A percentile compares a stretch with the other conserved stretches of the same genome.
Evolutionary conservation across 2,888 invertebrate species (phyloP).

Genomic region (Athrips mouffetella): DNA sequence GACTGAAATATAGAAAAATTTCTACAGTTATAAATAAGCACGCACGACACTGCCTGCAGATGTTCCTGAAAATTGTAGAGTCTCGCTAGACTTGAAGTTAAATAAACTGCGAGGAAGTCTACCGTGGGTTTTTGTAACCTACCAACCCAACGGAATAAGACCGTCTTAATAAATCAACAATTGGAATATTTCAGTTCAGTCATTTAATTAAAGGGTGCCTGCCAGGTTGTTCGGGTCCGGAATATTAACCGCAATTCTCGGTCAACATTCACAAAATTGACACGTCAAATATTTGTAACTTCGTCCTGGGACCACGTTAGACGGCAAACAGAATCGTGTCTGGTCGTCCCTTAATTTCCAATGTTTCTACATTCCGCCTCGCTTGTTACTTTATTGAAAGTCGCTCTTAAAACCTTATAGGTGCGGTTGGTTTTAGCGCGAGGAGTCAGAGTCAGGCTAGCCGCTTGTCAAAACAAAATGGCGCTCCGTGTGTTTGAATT

Average conservation of each 20-base stretch:
- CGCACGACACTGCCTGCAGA: too few species aligned
- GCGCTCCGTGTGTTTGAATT: conserved; percentile 77
- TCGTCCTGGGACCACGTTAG: conserved; percentile 77
- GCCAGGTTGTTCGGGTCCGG: conserved; percentile 66
- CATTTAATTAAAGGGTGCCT: conserved; percentile 72
- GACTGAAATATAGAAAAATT: too few species aligned
- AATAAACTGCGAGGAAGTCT: too few species aligned
- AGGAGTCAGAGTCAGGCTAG: conserved; percentile 45
- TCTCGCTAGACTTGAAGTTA: too few species aligned
- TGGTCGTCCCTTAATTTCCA: conserved; percentile 78
- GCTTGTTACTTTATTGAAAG: conserved; percentile 34
- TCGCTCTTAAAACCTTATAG: conserved; percentile 37
- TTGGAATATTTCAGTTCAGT: conserved; percentile 65
- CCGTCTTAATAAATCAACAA: conserved; percentile 64
- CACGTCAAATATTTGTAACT: conserved; percentile 80
- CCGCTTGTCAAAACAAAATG: conserved; percentile 77
- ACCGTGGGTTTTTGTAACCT: too few species aligned
- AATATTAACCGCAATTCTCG: conserved; percentile 78
- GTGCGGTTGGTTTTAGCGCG: conserved; percentile 49
- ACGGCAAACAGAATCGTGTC: conserved; percentile 77
- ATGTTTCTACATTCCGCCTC: conserved; percentile 58
- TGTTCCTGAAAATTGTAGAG: too few species aligned
- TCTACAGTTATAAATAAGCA: too few species aligned
- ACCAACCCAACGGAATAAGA: too few species aligned
- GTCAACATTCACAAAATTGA: conserved; percentile 79